Conservation (phyloP, 2,888 invertebrate genomes). For the Cybosia mesomella region DNA sequence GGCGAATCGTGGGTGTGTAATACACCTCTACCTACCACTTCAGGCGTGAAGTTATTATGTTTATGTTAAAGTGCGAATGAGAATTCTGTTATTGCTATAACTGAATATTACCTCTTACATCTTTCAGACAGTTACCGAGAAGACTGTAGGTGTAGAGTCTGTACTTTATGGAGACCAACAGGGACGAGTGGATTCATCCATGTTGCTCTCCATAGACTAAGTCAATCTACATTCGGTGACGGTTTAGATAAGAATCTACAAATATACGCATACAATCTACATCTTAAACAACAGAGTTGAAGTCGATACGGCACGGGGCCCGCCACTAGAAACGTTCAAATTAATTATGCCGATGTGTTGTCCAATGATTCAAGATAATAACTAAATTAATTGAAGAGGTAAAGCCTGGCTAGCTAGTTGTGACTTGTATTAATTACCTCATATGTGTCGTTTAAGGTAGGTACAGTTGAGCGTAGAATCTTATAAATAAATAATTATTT, state of each 20-base stretch:
- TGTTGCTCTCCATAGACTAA: not conserved
- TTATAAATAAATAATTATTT: too few relatives aligned
- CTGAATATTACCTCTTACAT: too few relatives aligned
- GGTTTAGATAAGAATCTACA: not conserved
- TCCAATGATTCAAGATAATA: conserved; percentile 51
- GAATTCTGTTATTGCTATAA: not conserved
- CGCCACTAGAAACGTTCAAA: conserved; percentile 31
- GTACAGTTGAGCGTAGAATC: conserved; percentile 26
- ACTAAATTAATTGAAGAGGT: conserved; percentile 59
- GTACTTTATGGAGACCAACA: too few relatives aligned
- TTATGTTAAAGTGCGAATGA: conserved; percentile 1
- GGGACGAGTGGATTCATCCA: not conserved
- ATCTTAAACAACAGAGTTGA: not conserved
- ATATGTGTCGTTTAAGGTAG: conserved; percentile 35
- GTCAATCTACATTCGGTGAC: not conserved
- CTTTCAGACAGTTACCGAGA: not conserved
- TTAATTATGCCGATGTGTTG: conserved; percentile 49
- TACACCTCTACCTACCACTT: too few relatives aligned
- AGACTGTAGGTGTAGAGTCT: not conserved
- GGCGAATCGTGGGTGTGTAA: too few relatives aligned
- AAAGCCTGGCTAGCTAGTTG: conserved; percentile 44
- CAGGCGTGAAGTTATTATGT: too few relatives aligned
- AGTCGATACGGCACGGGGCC: not conserved
- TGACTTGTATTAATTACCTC: conserved; percentile 47
- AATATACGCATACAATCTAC: not conserved